phyloP scores from a whole-genome alignment of 2,113 vertebrate species.

The Heptranchias perlo region DNA sequence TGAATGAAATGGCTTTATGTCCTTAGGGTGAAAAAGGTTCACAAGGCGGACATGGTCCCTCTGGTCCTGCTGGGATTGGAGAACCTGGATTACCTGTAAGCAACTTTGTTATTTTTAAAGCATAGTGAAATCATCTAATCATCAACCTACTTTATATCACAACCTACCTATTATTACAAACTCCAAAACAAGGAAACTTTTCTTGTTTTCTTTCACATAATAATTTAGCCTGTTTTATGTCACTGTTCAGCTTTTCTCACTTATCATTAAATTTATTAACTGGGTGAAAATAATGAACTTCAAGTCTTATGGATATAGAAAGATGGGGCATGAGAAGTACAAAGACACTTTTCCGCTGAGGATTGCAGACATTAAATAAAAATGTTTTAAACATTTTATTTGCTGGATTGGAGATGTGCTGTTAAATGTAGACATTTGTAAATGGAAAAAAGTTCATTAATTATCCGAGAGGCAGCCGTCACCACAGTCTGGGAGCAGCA shows the following conservation, averaged over 20 bases:
- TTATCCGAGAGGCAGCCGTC: too few relatives aligned
- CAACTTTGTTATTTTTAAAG: slow-evolving; percentile 39
- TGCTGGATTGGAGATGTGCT: not conserved
- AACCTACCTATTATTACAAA: not conserved
- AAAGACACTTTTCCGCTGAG: not conserved
- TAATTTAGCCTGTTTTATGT: not conserved
- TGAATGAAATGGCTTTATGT: slow-evolving; percentile 37
- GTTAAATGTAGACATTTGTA: not conserved
- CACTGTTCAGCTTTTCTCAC: not conserved
- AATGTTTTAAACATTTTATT: not conserved
- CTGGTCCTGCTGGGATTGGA: slow-evolving; percentile 63
- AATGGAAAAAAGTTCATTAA: too few relatives aligned
- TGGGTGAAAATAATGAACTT: not conserved
- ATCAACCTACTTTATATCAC: slow-evolving; percentile 16
- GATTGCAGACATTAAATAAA: not conserved
- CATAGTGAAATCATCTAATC: slow-evolving; percentile 33
- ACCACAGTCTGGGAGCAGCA: too few relatives aligned
- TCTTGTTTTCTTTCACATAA: not conserved
- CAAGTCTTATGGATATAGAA: not conserved
- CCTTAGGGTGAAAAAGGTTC: slow-evolving; percentile 71
- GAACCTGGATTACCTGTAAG: slow-evolving; percentile 74
- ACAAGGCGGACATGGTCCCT: slow-evolving; percentile 65
- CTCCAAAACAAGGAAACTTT: not conserved
- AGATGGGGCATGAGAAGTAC: not conserved
- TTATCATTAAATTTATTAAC: not conserved